Percentiles rank a stretch among this genome's conserved stretches.
phyloP scores from a whole-genome alignment of 1,140 invertebrate genomes.

The Ceratina japonica region DNA sequence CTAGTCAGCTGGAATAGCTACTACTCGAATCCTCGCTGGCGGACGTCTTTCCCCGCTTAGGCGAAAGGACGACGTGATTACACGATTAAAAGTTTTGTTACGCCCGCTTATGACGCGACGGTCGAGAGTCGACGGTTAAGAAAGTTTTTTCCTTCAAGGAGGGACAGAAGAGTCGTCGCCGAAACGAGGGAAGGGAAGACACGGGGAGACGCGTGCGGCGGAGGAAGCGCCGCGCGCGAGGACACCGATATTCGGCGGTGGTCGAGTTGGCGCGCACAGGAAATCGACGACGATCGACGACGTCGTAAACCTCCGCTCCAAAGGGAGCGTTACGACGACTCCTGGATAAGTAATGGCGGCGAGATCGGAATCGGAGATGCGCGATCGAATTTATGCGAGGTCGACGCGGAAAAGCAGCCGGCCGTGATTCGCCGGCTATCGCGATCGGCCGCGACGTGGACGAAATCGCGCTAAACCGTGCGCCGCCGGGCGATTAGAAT shows the following conservation, averaged over 20 bases:
- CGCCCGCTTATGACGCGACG: not conserved
- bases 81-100: slow-evolving; percentile 26
- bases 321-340: slow-evolving; percentile 24
- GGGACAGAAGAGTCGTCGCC: slow-evolving; percentile 25
- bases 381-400: slow-evolving; percentile 41
- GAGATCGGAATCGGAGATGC: slow-evolving; percentile 42
- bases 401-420: slow-evolving; percentile 21
- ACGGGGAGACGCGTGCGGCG: not conserved
- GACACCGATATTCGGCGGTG: slow-evolving; percentile 56
- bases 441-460: slow-evolving; percentile 34
- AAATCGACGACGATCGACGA: slow-evolving; percentile 56
- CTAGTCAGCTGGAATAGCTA: no score
- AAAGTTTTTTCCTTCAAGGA: not conserved
- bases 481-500: slow-evolving; percentile 20
- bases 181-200: not conserved
- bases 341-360: slow-evolving; percentile 38
- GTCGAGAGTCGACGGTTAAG: not conserved
- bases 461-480: slow-evolving; percentile 5
- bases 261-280: slow-evolving; percentile 7
- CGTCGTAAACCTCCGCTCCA: slow-evolving; percentile 26
- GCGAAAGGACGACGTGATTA: not conserved
- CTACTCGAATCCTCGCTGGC: not conserved
- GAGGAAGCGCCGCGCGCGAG: not conserved
- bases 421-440: slow-evolving; percentile 2
- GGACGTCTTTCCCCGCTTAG: slow-evolving; percentile 30